A percentile compares a stretch with the other conserved stretches of the same genome.
phyloP scores from a whole-genome alignment of 2,113 vertebrate genomes.

The Scopus umbretta region DNA sequence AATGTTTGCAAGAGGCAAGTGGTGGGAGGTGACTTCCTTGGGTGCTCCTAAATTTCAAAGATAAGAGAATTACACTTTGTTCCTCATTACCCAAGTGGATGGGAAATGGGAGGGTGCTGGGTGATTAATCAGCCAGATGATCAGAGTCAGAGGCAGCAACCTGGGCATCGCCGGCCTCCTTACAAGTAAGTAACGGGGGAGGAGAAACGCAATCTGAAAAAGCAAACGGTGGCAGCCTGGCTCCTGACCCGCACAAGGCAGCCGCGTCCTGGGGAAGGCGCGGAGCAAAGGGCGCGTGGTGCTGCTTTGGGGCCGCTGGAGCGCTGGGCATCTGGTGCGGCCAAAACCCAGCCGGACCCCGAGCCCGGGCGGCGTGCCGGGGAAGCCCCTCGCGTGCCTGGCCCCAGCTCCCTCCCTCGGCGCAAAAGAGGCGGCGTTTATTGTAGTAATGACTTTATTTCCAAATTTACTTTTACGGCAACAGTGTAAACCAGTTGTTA shows the following conservation, averaged over 20 bases:
- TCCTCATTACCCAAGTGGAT: rapidly evolving
- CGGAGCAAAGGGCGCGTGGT: rapidly evolving
- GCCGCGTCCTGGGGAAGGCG: rapidly evolving
- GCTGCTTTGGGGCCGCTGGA: background rate
- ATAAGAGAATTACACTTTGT: rapidly evolving
- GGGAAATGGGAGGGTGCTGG: rapidly evolving
- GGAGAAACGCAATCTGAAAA: background rate
- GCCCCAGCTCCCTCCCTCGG: rapidly evolving
- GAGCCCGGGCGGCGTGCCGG: no score
- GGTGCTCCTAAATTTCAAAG: no score
- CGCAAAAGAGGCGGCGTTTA: background rate
- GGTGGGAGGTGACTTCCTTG: background rate
- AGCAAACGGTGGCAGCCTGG: background rate
- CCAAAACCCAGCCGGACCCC: background rate
- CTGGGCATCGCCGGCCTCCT: rapidly evolving
- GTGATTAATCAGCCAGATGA: background rate
- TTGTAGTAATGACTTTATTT: constrained; percentile 92
- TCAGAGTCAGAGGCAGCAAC: background rate
- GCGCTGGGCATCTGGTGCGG: background rate
- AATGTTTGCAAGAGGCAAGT: background rate
- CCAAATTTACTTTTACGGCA: constrained; percentile 98
- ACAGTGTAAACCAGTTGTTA: constrained; percentile 92
- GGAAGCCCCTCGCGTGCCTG: rapidly evolving
- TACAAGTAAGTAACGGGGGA: background rate
- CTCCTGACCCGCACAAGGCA: rapidly evolving